A percentile compares a stretch with the other conserved stretches of the same genome.
These are phyloP conservation scores for Drosophila siamana DNA, from an alignment of 2,888 invertebrate genomes.

Conservation along the genomic window DNA sequence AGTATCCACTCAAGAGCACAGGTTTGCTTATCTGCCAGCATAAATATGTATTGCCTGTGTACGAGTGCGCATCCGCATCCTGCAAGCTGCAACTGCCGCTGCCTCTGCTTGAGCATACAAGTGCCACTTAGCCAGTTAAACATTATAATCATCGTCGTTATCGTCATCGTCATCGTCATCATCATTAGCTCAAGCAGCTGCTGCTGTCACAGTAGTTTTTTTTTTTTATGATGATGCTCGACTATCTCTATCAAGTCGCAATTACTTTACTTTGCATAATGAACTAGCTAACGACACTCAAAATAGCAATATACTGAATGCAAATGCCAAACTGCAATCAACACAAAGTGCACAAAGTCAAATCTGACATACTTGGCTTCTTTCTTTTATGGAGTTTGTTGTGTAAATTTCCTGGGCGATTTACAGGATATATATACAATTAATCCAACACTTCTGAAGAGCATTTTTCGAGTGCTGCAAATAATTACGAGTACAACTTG, in stretches of 20 bases:
- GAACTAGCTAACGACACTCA: conserved; percentile 28
- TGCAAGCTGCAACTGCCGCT: conserved; percentile 61
- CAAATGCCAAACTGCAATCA: background rate
- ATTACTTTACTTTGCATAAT: conserved; percentile 76
- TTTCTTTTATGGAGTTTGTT: background rate
- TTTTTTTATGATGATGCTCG: conserved; percentile 60
- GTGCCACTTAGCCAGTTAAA: conserved; percentile 61
- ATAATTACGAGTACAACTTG: conserved; percentile 52
- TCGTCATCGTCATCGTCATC: no score
- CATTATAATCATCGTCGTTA: conserved; percentile 23
- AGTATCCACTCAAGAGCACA: conserved; percentile 67
- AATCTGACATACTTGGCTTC: background rate
- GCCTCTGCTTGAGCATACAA: conserved; percentile 52
- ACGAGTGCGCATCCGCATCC: conserved; percentile 63
- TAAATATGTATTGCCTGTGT: background rate
- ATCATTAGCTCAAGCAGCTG: conserved; percentile 17
- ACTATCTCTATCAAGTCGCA: conserved; percentile 59
- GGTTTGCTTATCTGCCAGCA: conserved; percentile 46
- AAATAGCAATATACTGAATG: conserved; percentile 8
- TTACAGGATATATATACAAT: conserved; percentile 20
- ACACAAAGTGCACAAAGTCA: background rate
- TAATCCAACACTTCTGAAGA: conserved; percentile 47
- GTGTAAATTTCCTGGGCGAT: no score
- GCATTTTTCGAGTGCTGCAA: conserved; percentile 50
- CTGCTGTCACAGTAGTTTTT: conserved; percentile 49